phyloP scores from a whole-genome alignment of 2,797 vertebrate genomes.

The Petrocephalus schoutedeni region DNA sequence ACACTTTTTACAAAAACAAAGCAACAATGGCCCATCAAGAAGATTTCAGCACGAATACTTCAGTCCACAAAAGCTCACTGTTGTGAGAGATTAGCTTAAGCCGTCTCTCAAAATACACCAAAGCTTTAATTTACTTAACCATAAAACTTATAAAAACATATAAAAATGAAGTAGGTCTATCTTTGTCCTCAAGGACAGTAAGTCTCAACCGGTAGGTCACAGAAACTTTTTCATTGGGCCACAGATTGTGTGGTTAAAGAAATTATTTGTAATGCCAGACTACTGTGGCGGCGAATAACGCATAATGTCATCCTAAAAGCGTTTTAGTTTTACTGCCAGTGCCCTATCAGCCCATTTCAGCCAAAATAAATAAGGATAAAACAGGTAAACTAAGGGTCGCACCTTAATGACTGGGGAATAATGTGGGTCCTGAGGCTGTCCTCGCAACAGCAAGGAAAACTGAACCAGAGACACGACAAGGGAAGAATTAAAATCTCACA shows the following conservation, averaged over 20 bases:
- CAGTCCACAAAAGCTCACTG: not conserved
- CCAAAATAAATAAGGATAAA: not conserved
- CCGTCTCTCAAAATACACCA: not conserved
- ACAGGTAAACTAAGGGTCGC: not conserved
- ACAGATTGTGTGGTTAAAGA: not conserved
- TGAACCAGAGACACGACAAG: not conserved
- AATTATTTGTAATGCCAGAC: not conserved
- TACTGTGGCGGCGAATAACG: not conserved
- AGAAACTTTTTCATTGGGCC: not conserved
- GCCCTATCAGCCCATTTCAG: not conserved
- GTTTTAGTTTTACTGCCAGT: not conserved
- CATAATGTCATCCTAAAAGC: not conserved
- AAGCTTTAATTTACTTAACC: not conserved
- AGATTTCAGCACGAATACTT: not conserved
- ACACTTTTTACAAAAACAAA: constrained; percentile 34
- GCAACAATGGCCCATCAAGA: constrained; percentile 1
- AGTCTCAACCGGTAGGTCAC: not conserved
- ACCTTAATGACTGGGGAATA: not conserved
- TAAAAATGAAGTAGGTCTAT: not conserved
- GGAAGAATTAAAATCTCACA: not conserved
- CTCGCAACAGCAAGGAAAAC: not conserved
- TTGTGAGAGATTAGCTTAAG: not conserved
- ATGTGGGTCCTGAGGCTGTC: not conserved
- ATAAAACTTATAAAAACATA: not conserved
- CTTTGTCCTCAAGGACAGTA: not conserved